Evolutionary conservation across 1,140 invertebrate genomes (phyloP).

Genomic region (Orussus abietinus): DNA sequence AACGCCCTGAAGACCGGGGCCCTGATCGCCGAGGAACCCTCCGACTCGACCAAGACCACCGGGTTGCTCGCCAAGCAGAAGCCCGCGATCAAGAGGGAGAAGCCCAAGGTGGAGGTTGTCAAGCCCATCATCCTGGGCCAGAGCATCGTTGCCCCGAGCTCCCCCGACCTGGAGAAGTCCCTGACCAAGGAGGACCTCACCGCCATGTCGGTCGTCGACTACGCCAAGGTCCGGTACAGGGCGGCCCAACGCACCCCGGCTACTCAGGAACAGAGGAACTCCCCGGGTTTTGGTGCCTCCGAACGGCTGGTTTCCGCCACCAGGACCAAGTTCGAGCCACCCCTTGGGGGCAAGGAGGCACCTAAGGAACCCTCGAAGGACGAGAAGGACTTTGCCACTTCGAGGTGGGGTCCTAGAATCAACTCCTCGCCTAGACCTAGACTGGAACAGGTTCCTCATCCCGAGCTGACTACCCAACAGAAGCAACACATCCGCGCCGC

Average conservation of each 20-base stretch:
- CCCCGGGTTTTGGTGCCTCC: slow-evolving; percentile 18
- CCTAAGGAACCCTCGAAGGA: slow-evolving; percentile 48
- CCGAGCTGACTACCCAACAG: slow-evolving; percentile 64
- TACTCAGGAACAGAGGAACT: slow-evolving; percentile 53
- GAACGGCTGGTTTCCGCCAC: slow-evolving; percentile 37
- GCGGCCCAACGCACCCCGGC: slow-evolving; percentile 55
- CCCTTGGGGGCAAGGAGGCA: slow-evolving; percentile 47
- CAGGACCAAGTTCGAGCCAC: no score
- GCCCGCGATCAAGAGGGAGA: slow-evolving; percentile 37
- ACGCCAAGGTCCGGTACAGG: slow-evolving; percentile 64
- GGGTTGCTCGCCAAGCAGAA: slow-evolving; percentile 28
- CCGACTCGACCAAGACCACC: slow-evolving; percentile 19
- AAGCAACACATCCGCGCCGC: slow-evolving; percentile 59
- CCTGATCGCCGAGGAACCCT: slow-evolving; percentile 59
- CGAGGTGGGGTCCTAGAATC: slow-evolving; percentile 45
- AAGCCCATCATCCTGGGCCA: slow-evolving; percentile 39
- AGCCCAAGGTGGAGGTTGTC: slow-evolving; percentile 40
- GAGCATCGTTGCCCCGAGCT: slow-evolving; percentile 24
- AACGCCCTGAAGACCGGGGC: slow-evolving; percentile 73
- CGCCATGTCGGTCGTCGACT: slow-evolving; percentile 59
- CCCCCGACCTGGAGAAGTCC: slow-evolving; percentile 39
- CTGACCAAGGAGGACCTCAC: slow-evolving; percentile 39
- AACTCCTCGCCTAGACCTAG: slow-evolving; percentile 38
- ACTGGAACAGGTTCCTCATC: slow-evolving; percentile 60
- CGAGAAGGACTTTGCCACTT: slow-evolving; percentile 46